A percentile compares a stretch with the other conserved stretches of the same genome.
Conservation (phyloP, 1,140 invertebrate genomes). For the Lucilia cuprina region DNA sequence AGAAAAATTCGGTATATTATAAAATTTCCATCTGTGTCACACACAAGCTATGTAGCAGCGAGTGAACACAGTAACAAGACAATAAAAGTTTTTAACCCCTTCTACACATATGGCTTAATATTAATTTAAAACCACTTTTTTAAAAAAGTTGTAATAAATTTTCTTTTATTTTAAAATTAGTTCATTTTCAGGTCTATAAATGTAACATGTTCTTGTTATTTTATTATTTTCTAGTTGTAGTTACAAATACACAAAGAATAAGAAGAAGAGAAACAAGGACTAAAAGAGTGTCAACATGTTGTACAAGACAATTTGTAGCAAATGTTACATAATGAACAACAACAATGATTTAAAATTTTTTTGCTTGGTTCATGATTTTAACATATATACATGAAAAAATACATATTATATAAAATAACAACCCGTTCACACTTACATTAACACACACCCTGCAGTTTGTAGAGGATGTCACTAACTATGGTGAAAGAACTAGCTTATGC, state of each 20-base stretch:
- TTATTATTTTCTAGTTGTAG: not conserved
- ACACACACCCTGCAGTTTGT: too few relatives aligned
- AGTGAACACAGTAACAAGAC: not conserved
- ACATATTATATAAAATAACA: not conserved
- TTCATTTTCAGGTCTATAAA: slow-evolving; percentile 15
- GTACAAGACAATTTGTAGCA: slow-evolving; percentile 42
- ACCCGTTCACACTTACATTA: slow-evolving; percentile 14
- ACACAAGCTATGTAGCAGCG: too few relatives aligned
- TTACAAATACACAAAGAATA: not conserved
- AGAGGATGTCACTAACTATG: not conserved
- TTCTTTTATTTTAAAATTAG: not conserved
- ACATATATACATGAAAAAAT: not conserved
- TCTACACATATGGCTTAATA: not conserved
- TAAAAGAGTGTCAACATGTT: slow-evolving; percentile 40
- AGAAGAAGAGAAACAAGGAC: slow-evolving; percentile 1
- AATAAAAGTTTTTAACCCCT: not conserved
- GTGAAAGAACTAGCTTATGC: too few relatives aligned
- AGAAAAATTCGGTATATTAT: too few relatives aligned
- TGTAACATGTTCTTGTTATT: not conserved
- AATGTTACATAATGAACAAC: slow-evolving; percentile 37
- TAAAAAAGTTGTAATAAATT: not conserved
- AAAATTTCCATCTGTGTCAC: too few relatives aligned
- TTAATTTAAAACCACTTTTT: not conserved
- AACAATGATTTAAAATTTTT: not conserved
- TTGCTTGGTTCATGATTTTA: not conserved